phyloP scores from a whole-genome alignment of 2,888 invertebrate species.

The Caradrina kadenii region DNA sequence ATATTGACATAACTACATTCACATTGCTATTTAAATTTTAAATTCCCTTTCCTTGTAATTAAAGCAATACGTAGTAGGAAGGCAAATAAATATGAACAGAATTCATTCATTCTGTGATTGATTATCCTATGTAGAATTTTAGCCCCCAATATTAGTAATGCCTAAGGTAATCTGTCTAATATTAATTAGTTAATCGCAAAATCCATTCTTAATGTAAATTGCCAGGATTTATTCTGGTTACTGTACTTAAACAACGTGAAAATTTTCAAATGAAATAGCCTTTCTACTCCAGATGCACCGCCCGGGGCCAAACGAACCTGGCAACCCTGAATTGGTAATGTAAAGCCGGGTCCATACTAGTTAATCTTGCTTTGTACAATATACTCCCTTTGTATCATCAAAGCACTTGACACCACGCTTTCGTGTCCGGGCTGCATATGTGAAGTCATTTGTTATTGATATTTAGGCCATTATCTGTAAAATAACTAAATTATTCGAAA shows the following conservation, averaged over 20 bases:
- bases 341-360: constrained; percentile 64
- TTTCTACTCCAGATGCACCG: constrained; percentile 47
- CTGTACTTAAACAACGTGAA: no score
- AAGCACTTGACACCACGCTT: constrained; percentile 61
- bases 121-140: background rate
- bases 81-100: no score
- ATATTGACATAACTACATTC: background rate
- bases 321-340: constrained; percentile 55
- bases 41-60: background rate
- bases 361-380: constrained; percentile 64
- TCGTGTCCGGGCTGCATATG: constrained; percentile 52
- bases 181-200: constrained; percentile 1
- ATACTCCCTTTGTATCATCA: constrained; percentile 63
- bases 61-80: background rate
- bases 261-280: constrained; percentile 53
- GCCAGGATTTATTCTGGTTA: constrained; percentile 1
- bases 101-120: no score
- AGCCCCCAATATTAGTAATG: background rate
- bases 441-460: constrained; percentile 64
- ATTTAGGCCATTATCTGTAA: constrained; percentile 53
- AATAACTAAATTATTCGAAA: no score
- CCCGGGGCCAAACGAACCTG: constrained; percentile 49
- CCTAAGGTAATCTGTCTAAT: constrained; percentile 2
- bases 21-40: background rate
- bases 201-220: constrained; percentile 1